These are phyloP conservation scores for Apis laboriosa DNA, from an alignment of 1,140 invertebrate species.

Conservation along the genomic window DNA sequence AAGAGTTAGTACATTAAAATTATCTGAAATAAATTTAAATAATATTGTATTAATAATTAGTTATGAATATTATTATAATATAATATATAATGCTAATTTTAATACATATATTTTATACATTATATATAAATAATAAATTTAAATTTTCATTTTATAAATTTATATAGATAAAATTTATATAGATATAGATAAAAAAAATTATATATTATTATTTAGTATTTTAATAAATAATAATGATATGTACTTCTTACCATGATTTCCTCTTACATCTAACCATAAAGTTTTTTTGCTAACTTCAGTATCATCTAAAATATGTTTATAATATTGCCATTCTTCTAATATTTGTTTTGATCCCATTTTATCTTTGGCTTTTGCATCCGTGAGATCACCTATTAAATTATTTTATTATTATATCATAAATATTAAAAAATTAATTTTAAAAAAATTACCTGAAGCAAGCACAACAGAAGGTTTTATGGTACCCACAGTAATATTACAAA, in stretches of 20 bases:
- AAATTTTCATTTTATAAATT: no score
- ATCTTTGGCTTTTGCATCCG: slow-evolving; percentile 92
- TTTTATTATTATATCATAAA: background rate
- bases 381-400: slow-evolving; percentile 87
- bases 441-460: slow-evolving; percentile 86
- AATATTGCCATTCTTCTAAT: slow-evolving; percentile 92
- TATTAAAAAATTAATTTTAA: background rate
- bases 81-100: background rate
- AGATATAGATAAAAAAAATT: no score
- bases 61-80: background rate
- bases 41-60: background rate
- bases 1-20: slow-evolving; percentile 90
- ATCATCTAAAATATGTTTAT: slow-evolving; percentile 87
- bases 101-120: background rate
- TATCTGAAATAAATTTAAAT: slow-evolving; percentile 85
- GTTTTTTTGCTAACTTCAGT: slow-evolving; percentile 86
- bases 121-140: no score
- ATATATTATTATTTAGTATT: background rate
- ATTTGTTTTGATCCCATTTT: slow-evolving; percentile 91
- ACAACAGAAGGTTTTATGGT: slow-evolving; percentile 90
- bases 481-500: slow-evolving; percentile 89
- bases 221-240: background rate
- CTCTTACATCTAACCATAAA: slow-evolving; percentile 94
- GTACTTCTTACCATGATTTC: slow-evolving; percentile 93
- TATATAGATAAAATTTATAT: background rate